Evolutionary conservation across 2,888 invertebrate species (phyloP).

Genomic region (Lasiommata megera): DNA sequence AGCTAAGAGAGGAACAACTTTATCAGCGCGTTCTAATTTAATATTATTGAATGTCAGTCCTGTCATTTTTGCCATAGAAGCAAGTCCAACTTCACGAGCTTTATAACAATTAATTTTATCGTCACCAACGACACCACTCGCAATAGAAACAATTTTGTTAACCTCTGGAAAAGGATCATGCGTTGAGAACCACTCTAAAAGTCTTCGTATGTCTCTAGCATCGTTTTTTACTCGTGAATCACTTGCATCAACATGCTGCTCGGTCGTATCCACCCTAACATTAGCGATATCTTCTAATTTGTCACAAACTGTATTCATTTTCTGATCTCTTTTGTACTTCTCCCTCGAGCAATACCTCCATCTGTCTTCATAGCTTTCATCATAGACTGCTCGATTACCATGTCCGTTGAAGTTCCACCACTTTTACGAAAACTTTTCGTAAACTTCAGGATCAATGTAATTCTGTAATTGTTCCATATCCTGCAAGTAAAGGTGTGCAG

Average conservation of each 20-base stretch:
- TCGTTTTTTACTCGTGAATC: neutral
- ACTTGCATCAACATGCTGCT: neutral
- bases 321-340: slow-evolving; percentile 52
- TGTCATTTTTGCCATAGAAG: slow-evolving; percentile 30
- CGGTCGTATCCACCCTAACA: neutral
- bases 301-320: slow-evolving; percentile 23
- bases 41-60: slow-evolving; percentile 36
- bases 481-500: no score
- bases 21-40: slow-evolving; percentile 18
- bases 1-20: neutral
- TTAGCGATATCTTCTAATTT: neutral
- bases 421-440: slow-evolving; percentile 14
- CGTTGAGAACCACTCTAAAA: slow-evolving; percentile 42
- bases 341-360: slow-evolving; percentile 52
- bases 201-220: slow-evolving; percentile 36
- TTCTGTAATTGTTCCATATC: no score
- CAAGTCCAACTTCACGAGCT: slow-evolving; percentile 9
- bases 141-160: slow-evolving; percentile 34
- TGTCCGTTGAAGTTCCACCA: slow-evolving; percentile 52
- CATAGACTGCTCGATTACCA: slow-evolving; percentile 46
- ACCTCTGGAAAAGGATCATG: slow-evolving; percentile 44
- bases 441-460: no score
- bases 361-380: slow-evolving; percentile 51
- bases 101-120: neutral
- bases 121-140: slow-evolving; percentile 35